Evolutionary conservation across 2,797 vertebrate genomes (phyloP).

Genomic region (Lagodon rhomboides): DNA sequence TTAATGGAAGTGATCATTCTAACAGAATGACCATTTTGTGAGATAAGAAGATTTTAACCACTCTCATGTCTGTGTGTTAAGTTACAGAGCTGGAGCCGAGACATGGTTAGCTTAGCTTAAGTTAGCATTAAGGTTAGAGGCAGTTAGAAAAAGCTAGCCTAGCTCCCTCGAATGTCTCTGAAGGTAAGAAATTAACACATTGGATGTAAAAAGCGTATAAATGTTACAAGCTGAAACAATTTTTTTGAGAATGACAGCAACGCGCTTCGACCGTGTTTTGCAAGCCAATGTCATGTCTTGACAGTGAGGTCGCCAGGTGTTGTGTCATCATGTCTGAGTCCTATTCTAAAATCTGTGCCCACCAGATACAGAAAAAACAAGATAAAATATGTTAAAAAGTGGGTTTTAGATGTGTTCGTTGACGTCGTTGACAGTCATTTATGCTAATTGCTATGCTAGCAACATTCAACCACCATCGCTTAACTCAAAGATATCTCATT

Average conservation of each 20-base stretch:
- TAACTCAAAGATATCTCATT: not conserved
- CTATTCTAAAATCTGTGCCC: not conserved
- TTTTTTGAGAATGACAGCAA: not conserved
- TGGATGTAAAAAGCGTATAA: not conserved
- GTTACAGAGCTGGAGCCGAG: not conserved
- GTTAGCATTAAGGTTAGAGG: not conserved
- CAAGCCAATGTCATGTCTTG: not conserved
- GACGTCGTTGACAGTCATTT: not conserved
- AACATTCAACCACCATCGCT: too few relatives aligned
- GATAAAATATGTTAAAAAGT: not conserved
- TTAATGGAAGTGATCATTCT: not conserved
- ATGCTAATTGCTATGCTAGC: not conserved
- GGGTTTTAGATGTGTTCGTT: not conserved
- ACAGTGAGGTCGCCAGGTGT: not conserved
- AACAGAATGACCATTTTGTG: not conserved
- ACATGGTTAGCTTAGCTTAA: not conserved
- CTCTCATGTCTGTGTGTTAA: not conserved
- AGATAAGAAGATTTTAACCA: not conserved
- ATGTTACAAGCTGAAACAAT: not conserved
- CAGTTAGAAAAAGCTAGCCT: not conserved
- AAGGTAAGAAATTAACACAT: not conserved
- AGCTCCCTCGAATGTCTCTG: not conserved
- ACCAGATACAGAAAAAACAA: not conserved
- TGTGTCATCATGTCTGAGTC: not conserved
- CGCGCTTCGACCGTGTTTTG: not conserved